Base-by-base conservation (phyloP, 1,140 invertebrate species). In the Drosophila malerkotliana region DNA sequence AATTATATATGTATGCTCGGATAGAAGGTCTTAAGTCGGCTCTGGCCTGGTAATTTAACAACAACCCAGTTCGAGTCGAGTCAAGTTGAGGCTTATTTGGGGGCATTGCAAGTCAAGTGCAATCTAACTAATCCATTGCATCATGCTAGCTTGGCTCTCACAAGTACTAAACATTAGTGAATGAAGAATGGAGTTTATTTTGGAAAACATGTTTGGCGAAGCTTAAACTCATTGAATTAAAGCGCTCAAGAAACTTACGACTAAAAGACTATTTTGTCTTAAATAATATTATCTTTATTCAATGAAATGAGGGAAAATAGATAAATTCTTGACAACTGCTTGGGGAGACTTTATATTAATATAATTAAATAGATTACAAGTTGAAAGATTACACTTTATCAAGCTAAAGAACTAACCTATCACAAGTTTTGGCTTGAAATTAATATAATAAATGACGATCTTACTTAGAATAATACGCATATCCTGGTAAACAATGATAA, bases 41-140 rank as follows among this genome's bases (percentile, higher is more conserved):
- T 68, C 44, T 24, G 32, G 67, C 63, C 32, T 68, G 15, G 14
- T 41, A 56, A 57, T 72, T 52, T 80, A 77, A 47, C 66, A 64
- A 54, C 37, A 78, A 45, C 71, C 45, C 21, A 56, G 28, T 32
- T 55, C 15, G 26, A 71, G 41, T 57, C 67, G 61, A 81, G 74
- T 37, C 28, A 18, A 69, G 39, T 57, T 71, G 61, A 74, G 74
- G 69, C 64, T 74, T 62, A 80, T 77, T 79, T 59, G 57, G 67
- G 63, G 67, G 75, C 53, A 71, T 32, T 75, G 73, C 63, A 57
- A 85, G 74, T 82, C 82, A 85, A 85, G 78, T 87, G 74, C 78
- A 82, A 79, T 78, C 71, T 28, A 68, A 62, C 62, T 72, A 82
- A 87, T 49, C 45, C 74, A 76, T 85, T 85, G 74, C 82, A 85